These are phyloP conservation scores for Crocallis elinguaria DNA, from an alignment of 2,888 invertebrate genomes.

Conservation along the genomic window DNA sequence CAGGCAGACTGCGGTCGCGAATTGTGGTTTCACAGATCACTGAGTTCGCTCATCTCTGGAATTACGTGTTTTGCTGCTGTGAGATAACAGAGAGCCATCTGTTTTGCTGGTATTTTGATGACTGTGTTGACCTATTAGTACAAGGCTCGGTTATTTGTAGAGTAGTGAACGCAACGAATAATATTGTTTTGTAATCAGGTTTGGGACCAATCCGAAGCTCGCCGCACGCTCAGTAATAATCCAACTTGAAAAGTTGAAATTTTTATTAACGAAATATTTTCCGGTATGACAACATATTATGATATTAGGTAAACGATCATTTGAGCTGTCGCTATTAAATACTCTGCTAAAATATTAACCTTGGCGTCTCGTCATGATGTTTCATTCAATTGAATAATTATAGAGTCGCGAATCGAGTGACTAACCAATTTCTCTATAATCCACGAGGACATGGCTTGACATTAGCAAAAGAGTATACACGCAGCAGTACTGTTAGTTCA, in stretches of 20 bases:
- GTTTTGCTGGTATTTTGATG: constrained; percentile 40
- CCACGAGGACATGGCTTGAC: constrained; percentile 36
- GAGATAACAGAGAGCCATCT: constrained; percentile 37
- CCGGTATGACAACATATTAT: neutral
- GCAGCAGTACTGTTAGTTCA: constrained; percentile 66
- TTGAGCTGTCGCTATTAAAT: constrained; percentile 2
- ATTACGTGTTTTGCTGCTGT: constrained; percentile 37
- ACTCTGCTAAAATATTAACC: constrained; percentile 11
- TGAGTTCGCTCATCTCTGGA: constrained; percentile 31
- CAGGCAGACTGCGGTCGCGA: constrained; percentile 33
- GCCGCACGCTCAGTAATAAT: neutral
- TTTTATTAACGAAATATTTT: neutral
- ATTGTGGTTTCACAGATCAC: constrained; percentile 47
- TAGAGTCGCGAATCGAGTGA: constrained; percentile 21
- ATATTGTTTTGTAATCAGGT: constrained; percentile 4
- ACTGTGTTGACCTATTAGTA: constrained; percentile 41
- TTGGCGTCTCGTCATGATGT: constrained; percentile 14
- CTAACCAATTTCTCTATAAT: constrained; percentile 38
- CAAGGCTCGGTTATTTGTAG: constrained; percentile 32
- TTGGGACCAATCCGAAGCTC: constrained; percentile 1
- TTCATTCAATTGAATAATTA: constrained; percentile 32
- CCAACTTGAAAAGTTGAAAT: too few species aligned
- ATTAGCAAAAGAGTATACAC: constrained; percentile 56
- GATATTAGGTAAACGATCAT: neutral
- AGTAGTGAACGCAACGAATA: constrained; percentile 24